Evolutionary conservation across 2,888 invertebrate genomes (phyloP).

Genomic region (Gymnosoma rotundatum): DNA sequence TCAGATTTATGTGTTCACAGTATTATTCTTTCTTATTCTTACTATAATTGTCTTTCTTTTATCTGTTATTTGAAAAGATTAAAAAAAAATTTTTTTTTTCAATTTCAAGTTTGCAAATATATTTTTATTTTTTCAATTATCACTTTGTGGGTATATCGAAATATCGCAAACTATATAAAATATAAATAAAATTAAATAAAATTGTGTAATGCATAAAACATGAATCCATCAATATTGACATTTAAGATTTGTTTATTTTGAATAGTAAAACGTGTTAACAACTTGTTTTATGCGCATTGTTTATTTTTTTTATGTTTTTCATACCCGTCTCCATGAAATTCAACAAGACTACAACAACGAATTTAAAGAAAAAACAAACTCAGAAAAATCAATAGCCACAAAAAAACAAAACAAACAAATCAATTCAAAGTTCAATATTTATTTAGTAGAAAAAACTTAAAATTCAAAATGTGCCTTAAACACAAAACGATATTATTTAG

Average conservation of each 20-base stretch:
- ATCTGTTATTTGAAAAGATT: too few species aligned
- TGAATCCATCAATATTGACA: conserved; percentile 64
- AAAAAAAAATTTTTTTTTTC: too few species aligned
- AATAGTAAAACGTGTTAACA: conserved; percentile 66
- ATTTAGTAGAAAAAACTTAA: not conserved
- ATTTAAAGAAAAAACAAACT: conserved; percentile 4
- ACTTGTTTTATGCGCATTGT: conserved; percentile 49
- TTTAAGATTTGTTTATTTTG: conserved; percentile 56
- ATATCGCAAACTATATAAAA: conserved; percentile 15
- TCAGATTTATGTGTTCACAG: too few species aligned
- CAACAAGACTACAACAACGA: not conserved
- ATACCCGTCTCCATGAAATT: conserved; percentile 2
- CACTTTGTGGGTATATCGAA: not conserved
- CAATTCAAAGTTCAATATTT: not conserved
- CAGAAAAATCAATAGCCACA: conserved; percentile 11
- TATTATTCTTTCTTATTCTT: too few species aligned
- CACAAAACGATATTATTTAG: not conserved
- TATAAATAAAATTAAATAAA: not conserved
- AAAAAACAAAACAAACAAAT: not conserved
- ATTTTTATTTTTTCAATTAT: conserved; percentile 7
- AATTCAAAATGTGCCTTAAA: not conserved
- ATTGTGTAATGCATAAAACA: conserved; percentile 67
- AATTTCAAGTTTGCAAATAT: conserved; percentile 37
- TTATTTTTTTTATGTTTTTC: conserved; percentile 35
- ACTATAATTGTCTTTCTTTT: too few species aligned